Percentiles rank a stretch among this genome's conserved stretches.
These are phyloP conservation scores for Ommatoiulus sabulosus DNA, from an alignment of 2,888 invertebrate species.

Conservation along the genomic window DNA sequence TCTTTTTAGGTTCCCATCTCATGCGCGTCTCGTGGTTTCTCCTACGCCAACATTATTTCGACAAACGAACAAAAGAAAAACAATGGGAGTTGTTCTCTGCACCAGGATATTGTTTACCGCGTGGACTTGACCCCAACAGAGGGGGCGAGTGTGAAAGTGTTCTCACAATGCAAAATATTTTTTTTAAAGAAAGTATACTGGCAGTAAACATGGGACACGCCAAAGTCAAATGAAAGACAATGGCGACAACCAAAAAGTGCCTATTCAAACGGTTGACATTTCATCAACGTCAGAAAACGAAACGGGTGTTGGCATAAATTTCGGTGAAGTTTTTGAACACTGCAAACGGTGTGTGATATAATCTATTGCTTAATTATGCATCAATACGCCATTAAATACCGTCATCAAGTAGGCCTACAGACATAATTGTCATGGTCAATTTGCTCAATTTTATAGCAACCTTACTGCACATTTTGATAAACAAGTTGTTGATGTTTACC, in stretches of 20 bases:
- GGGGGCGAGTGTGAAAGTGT: not conserved
- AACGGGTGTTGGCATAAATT: no score
- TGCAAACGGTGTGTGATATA: no score
- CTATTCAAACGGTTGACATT: not conserved
- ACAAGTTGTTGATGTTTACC: no score
- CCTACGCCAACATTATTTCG: not conserved
- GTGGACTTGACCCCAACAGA: not conserved
- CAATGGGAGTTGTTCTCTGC: not conserved
- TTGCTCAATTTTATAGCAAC: no score
- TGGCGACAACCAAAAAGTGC: not conserved
- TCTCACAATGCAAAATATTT: not conserved
- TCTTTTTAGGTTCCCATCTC: not conserved
- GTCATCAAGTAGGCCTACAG: no score
- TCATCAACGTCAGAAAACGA: no score
- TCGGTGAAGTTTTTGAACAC: no score
- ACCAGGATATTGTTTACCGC: not conserved
- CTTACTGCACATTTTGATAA: no score
- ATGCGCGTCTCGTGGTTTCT: not conserved
- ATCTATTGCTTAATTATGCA: no score
- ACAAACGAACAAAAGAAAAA: not conserved
- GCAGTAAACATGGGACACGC: not conserved
- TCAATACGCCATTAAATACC: no score
- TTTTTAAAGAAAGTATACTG: not conserved
- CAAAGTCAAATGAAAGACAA: not conserved
- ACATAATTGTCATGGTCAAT: no score